Percentiles rank a stretch among this genome's conserved stretches.
Conservation (phyloP, 1,140 invertebrate genomes). For the Sipha flava region DNA sequence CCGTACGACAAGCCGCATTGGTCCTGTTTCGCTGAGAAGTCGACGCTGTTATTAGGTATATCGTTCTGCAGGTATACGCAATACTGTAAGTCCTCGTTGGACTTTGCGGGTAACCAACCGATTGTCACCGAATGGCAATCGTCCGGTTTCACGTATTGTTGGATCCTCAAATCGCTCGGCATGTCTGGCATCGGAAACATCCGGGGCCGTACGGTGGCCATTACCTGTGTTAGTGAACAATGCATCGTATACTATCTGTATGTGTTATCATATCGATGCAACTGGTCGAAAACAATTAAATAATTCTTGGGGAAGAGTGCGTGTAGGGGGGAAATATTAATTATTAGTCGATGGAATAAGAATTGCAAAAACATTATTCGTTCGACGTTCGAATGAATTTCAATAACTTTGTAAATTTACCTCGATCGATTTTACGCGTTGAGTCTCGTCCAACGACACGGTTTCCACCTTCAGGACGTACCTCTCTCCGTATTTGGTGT, state of each 20-base stretch:
- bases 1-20: neutral
- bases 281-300: too few species aligned
- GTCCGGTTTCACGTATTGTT: slow-evolving; percentile 42
- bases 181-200: slow-evolving; percentile 44
- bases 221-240: slow-evolving; percentile 39
- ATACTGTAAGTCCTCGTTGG: neutral
- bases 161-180: slow-evolving; percentile 41
- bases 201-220: slow-evolving; percentile 41
- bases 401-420: slow-evolving; percentile 38
- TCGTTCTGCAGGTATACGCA: neutral
- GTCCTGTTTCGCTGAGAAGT: neutral
- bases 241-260: neutral
- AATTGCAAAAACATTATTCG: too few species aligned
- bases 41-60: neutral
- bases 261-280: too few species aligned
- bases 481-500: slow-evolving; percentile 39
- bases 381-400: too few species aligned
- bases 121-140: slow-evolving; percentile 45
- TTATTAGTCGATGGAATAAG: too few species aligned
- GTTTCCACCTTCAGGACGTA: slow-evolving; percentile 42
- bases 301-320: too few species aligned
- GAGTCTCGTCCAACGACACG: slow-evolving; percentile 41
- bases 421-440: slow-evolving; percentile 42
- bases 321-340: too few species aligned
- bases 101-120: slow-evolving; percentile 44